Evolutionary conservation across 1,140 invertebrate genomes (phyloP), one percentile per base, ranked within the genome.

Genomic region (Cydia splendana): DNA sequence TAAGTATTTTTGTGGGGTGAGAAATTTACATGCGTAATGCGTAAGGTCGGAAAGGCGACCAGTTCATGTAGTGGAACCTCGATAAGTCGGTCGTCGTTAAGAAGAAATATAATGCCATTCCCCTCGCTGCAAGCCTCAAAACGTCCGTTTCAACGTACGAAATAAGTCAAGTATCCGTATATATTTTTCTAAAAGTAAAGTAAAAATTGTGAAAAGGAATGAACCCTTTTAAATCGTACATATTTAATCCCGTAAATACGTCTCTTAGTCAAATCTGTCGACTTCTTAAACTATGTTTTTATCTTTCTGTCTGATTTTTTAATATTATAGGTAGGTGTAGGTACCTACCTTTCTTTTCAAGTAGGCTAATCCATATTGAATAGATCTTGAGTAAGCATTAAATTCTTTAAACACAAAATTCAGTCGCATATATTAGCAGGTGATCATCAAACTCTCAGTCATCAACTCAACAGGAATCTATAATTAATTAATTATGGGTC

Each of bases 1-100:
- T 57, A 18, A 57, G 53, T 57, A 18, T 18, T 62, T 62, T 62
- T 62, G 57, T n/a, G 57, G n/a, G 57, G 57, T 62, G 18, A 24
- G n/a, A 12, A 24, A 24, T 62, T 62, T 62, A 24, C 57, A 62
- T 62, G 53, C 15, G 57, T 24, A 62, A 24, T 62, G 53, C 15
- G 57, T 24, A 62, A 24, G 9, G 57, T 24, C 20, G n/a, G 20
- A 18, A 62, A 62, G 53, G 53, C 53, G 53, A 57, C 53, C n/a
- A 24, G 4, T 20, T 20, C 53, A 57, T 24, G 20, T 2, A 53
- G 10, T 53, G 15, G 15, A 62, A 62, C 57, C 20, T 62, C 20
- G 18, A 24, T 18, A 62, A 62, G 15, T 57, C 1, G 53, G 53
- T 20, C 53, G 53, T 20, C 53, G 15, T 62, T 62, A 24, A 24